Base-by-base conservation (phyloP, 2,113 vertebrate genomes). In the Ursus arctos region DNA sequence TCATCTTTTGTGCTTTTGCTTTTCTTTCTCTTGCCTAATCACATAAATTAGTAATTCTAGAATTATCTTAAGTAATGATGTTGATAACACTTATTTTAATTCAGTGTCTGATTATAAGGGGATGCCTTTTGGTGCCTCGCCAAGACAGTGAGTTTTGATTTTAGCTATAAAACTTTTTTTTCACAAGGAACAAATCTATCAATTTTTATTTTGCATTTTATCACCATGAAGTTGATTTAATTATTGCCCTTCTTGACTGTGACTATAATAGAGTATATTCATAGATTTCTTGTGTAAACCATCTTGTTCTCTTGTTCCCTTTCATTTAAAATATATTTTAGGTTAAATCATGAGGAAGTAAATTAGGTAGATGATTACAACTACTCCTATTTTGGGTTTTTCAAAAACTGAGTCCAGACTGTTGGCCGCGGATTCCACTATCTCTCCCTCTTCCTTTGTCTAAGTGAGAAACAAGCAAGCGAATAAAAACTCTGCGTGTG, bases 131-230 rank as follows among this genome's bases (percentile, higher is more conserved):
- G 77, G 51, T 40, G 3, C 19, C 21, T 55, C 18, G 26, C 24
- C 22, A 7, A 67, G 67, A 89, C 26, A 4, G 21, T 15, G 7
- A 14, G 24, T 83, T 19, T 65, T 80, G 31, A 63, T 92, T 43
- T 92, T 26, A 83, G 49, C 16, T 55, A 14, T 55, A 13, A 91
- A 86, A 72, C 55, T 88, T 47, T 47, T 47, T 92, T 88, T 81
- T 77, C 61, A 92, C 15, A 51, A 74, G 19, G 49, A 95, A 80
- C 31, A 72, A 65, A 93, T 33, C 15, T 12, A 26, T 72, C 5
- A 71, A 26, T 55, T 89, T 95, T 76, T 77, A 85, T 84, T 65
- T 88, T 71, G 19, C 65, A 40, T 80, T 84, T 84, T 81, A 51
- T 82, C 21, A 86, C 28, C 19, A 28, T 43, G 12, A 63, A 85